Conservation (phyloP, 2,888 invertebrate species). For the Sinohyriopsis cumingii region DNA sequence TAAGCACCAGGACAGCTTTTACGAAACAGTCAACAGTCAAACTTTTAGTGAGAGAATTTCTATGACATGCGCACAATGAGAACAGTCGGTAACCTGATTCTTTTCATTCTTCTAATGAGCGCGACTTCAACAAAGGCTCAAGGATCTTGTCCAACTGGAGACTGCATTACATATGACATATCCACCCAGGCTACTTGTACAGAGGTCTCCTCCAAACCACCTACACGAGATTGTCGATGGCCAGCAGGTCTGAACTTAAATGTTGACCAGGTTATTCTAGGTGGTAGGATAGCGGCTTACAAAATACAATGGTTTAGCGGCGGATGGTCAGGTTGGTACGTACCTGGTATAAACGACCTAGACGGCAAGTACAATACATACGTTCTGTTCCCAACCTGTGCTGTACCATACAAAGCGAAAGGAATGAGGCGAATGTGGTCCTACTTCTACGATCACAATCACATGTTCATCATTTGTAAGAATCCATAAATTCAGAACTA, state of each 20-base stretch:
- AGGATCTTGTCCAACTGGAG: too few relatives aligned
- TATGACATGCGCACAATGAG: too few relatives aligned
- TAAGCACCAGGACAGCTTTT: too few relatives aligned
- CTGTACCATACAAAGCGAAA: constrained; percentile 3
- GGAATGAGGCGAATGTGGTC: constrained; percentile 17
- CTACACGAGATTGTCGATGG: constrained; percentile 17
- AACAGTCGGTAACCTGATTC: too few relatives aligned
- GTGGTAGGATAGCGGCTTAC: constrained; percentile 20
- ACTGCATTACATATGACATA: too few relatives aligned
- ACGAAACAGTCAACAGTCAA: too few relatives aligned
- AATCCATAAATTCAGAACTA: too few relatives aligned
- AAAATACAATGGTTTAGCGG: constrained; percentile 23
- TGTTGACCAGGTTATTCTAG: neutral
- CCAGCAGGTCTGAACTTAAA: constrained; percentile 11
- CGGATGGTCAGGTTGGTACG: constrained; percentile 21
- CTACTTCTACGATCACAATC: constrained; percentile 27
- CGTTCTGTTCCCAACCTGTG: neutral
- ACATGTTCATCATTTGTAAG: neutral
- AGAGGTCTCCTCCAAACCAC: too few relatives aligned
- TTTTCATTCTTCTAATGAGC: too few relatives aligned
- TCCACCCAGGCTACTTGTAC: too few relatives aligned
- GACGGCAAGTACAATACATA: constrained; percentile 17
- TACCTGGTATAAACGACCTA: constrained; percentile 24
- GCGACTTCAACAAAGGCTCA: too few relatives aligned
- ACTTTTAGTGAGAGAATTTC: too few relatives aligned